phyloP scores from a whole-genome alignment of 37 sponge, comb jelly and placozoan species.

The Eunapius fragilis region DNA sequence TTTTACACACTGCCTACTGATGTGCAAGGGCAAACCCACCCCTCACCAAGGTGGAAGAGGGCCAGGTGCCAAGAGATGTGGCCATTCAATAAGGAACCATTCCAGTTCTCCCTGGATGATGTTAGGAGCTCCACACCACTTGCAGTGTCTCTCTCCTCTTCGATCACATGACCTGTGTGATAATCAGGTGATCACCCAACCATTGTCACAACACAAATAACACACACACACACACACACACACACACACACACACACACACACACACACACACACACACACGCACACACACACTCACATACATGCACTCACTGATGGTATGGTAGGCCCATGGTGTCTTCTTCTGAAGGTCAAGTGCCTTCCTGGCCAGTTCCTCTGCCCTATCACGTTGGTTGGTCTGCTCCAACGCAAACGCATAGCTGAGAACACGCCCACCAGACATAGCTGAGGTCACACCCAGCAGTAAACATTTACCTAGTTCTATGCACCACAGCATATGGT shows the following conservation, averaged over 20 bases:
- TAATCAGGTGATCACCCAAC: neutral
- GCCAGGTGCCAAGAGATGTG: slow-evolving; percentile 76
- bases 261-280: slow-evolving; percentile 19
- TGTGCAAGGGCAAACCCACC: neutral
- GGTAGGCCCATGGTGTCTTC: slow-evolving; percentile 39
- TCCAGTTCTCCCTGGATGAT: slow-evolving; percentile 57
- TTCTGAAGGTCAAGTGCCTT: slow-evolving; percentile 23
- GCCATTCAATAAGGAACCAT: slow-evolving; percentile 17
- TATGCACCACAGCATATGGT: too few species aligned
- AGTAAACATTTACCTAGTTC: too few species aligned
- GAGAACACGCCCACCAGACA: neutral
- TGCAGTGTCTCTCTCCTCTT: slow-evolving; percentile 39
- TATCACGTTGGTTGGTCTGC: slow-evolving; percentile 38
- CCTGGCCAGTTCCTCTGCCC: slow-evolving; percentile 34
- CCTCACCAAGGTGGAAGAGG: slow-evolving; percentile 66
- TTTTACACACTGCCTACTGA: too few species aligned
- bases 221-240: slow-evolving; percentile 34
- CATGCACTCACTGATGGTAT: slow-evolving; percentile 45
- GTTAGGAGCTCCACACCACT: slow-evolving; percentile 63
- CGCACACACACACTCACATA: slow-evolving; percentile 22
- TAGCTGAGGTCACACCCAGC: too few species aligned
- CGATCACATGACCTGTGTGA: slow-evolving; percentile 64
- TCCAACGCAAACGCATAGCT: slow-evolving; percentile 62
- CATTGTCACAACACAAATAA: too few species aligned
- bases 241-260: slow-evolving; percentile 12